Percentiles rank a stretch among this genome's conserved stretches.
Conservation (phyloP, 2,797 vertebrate species). For the Crypturellus tataupa region DNA sequence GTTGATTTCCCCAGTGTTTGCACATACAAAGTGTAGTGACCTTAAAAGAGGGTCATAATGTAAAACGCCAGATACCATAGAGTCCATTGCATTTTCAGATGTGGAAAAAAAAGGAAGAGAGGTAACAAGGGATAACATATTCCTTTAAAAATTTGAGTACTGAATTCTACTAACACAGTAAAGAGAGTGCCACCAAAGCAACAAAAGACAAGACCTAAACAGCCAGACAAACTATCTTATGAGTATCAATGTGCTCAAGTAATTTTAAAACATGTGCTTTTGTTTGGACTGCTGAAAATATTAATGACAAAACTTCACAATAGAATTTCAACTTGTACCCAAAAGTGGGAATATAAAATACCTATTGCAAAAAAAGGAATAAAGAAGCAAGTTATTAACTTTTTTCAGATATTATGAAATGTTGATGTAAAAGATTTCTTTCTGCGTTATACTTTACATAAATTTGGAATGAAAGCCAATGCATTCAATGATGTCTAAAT, state of each 20-base stretch:
- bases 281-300: background rate
- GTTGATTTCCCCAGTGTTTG: background rate
- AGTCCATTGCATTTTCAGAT: background rate
- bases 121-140: background rate
- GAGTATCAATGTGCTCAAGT: background rate
- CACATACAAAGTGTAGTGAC: fast-evolving
- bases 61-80: background rate
- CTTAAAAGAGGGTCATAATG: background rate
- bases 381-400: background rate
- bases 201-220: background rate
- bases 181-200: background rate
- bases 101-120: background rate
- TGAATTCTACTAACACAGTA: background rate
- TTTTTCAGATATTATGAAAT: background rate
- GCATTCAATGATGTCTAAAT: background rate
- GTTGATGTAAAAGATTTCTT: background rate
- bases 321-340: background rate
- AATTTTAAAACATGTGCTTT: background rate
- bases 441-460: background rate
- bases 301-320: background rate
- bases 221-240: background rate
- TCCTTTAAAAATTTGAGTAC: background rate
- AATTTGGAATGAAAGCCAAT: background rate
- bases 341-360: background rate
- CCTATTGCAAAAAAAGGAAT: background rate